Evolutionary conservation across 2,888 invertebrate species (phyloP).

Genomic region (Diarsia mendica): DNA sequence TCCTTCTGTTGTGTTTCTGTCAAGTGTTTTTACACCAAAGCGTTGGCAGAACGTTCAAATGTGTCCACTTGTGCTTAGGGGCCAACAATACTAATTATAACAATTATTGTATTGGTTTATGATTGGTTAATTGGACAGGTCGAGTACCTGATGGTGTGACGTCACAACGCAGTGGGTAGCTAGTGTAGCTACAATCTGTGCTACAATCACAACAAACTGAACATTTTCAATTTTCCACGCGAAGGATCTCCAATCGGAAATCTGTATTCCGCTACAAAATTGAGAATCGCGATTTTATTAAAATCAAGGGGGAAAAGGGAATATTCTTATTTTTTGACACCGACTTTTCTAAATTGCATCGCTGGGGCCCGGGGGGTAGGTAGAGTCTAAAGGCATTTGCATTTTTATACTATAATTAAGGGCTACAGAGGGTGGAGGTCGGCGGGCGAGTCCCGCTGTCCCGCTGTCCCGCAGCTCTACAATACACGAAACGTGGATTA

Average conservation of each 20-base stretch:
- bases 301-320: conserved; percentile 57
- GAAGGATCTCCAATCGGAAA: conserved; percentile 60
- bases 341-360: conserved; percentile 67
- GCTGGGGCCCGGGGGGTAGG: conserved; percentile 18
- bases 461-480: conserved; percentile 28
- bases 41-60: neutral
- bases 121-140: neutral
- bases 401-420: conserved; percentile 77
- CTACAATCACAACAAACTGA: conserved; percentile 48
- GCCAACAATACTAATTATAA: neutral
- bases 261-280: conserved; percentile 68
- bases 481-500: conserved; percentile 59
- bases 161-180: neutral
- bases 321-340: conserved; percentile 64
- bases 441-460: neutral
- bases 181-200: neutral
- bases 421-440: conserved; percentile 50
- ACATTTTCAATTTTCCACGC: conserved; percentile 66
- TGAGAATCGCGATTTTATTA: conserved; percentile 65
- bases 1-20: neutral
- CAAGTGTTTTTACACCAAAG: neutral
- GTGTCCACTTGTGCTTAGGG: neutral
- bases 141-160: neutral
- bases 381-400: conserved; percentile 69
- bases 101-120: too few relatives aligned